A percentile compares a stretch with the other conserved stretches of the same genome.
phyloP scores from a whole-genome alignment of 2,888 invertebrate genomes.

The Enoplolaimus lenunculus region DNA sequence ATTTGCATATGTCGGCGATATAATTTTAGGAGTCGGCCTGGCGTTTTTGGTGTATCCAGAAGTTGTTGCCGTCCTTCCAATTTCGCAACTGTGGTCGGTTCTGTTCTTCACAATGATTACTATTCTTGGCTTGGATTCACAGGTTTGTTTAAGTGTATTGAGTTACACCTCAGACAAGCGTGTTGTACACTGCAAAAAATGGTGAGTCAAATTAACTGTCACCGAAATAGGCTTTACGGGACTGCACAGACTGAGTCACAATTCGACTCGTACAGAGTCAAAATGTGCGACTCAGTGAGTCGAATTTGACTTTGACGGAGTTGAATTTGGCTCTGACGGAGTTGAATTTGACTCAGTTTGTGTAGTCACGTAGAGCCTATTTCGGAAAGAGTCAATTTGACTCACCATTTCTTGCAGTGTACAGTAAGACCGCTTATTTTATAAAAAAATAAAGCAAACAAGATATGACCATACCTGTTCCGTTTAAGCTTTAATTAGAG shows the following conservation, averaged over 20 bases:
- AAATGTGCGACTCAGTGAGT: not conserved
- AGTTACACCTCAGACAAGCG: not conserved
- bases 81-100: constrained; percentile 41
- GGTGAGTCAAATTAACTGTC: too few relatives aligned
- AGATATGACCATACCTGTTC: too few relatives aligned
- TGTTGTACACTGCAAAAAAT: too few relatives aligned
- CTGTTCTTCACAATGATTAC: constrained; percentile 40
- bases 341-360: too few relatives aligned
- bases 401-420: too few relatives aligned
- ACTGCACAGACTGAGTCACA: too few relatives aligned
- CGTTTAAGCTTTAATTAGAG: too few relatives aligned
- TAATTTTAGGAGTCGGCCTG: constrained; percentile 35
- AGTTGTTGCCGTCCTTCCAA: constrained; percentile 40
- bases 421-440: not conserved
- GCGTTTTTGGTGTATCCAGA: constrained; percentile 43
- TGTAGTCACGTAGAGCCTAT: too few relatives aligned
- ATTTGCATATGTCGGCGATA: not conserved
- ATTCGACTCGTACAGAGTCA: not conserved
- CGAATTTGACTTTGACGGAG: too few relatives aligned
- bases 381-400: too few relatives aligned
- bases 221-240: too few relatives aligned
- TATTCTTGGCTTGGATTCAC: constrained; percentile 35
- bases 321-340: too few relatives aligned
- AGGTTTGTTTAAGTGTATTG: constrained; percentile 21
- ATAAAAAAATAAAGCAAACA: not conserved